A percentile compares a stretch with the other conserved stretches of the same genome.
These are phyloP conservation scores for Maconellicoccus hirsutus DNA, from an alignment of 1,140 invertebrate species.

Conservation along the genomic window DNA sequence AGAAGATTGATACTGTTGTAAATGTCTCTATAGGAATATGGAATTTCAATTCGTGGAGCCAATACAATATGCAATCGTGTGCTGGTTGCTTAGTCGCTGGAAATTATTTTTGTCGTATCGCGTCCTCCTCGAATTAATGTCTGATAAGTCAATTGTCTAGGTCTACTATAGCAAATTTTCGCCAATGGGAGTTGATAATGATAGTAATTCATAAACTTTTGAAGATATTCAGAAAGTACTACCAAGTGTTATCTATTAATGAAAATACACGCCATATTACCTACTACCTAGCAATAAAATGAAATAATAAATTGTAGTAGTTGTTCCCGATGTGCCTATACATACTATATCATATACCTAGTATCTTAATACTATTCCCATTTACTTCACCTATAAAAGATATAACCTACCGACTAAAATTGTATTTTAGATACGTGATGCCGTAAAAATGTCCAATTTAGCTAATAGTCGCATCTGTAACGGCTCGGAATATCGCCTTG, in stretches of 20 bases:
- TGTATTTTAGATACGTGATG: conserved; percentile 14
- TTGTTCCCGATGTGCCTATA: conserved; percentile 12
- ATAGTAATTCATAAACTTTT: neutral
- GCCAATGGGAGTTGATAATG: neutral
- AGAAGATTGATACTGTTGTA: no score
- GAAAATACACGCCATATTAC: neutral
- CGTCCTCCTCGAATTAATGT: no score
- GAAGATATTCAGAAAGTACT: neutral
- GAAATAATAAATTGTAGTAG: conserved; percentile 16
- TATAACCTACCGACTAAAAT: neutral
- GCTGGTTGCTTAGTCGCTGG: no score
- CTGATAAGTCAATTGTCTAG: no score
- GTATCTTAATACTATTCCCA: conserved; percentile 18
- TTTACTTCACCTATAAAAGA: conserved; percentile 16
- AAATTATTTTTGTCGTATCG: no score
- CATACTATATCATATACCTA: neutral
- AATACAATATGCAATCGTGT: no score
- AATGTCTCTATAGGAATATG: no score
- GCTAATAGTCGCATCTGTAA: conserved; percentile 21
- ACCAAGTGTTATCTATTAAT: neutral
- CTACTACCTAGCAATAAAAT: conserved; percentile 14
- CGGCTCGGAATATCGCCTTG: neutral
- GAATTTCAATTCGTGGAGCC: no score
- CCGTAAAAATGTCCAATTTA: conserved; percentile 22
- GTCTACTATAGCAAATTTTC: neutral